Conservation (phyloP, 2,888 invertebrate genomes). For the Lasioglossum calceatum region DNA sequence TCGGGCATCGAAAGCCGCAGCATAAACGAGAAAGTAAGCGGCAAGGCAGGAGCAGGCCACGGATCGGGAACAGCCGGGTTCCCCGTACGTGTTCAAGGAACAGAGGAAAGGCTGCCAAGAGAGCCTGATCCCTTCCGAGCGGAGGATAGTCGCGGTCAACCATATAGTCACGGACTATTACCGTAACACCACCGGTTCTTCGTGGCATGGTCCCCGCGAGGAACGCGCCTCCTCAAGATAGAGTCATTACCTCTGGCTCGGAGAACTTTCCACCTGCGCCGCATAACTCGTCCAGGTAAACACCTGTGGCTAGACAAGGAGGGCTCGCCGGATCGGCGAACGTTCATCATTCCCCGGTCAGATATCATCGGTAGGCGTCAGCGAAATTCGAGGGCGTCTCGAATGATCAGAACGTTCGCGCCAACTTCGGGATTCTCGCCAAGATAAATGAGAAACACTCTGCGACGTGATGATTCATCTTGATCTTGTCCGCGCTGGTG, state of each 20-base stretch:
- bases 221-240: constrained; percentile 57
- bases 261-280: constrained; percentile 71
- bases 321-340: constrained; percentile 38
- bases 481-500: no score
- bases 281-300: constrained; percentile 61
- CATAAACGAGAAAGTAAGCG: constrained; percentile 36
- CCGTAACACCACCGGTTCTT: constrained; percentile 64
- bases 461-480: no score
- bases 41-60: not conserved
- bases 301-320: constrained; percentile 47
- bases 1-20: constrained; percentile 49
- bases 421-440: not conserved
- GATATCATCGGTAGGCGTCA: not conserved
- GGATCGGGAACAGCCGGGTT: constrained; percentile 17
- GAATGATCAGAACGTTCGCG: not conserved
- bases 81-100: constrained; percentile 44
- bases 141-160: constrained; percentile 66
- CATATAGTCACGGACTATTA: constrained; percentile 70
- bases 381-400: constrained; percentile 1
- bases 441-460: not conserved
- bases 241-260: constrained; percentile 65
- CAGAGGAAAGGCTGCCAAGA: constrained; percentile 15
- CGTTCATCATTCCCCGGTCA: not conserved
- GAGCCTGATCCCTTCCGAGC: constrained; percentile 45
- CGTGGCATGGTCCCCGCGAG: constrained; percentile 48